These are phyloP conservation scores for Mareca penelope DNA, from an alignment of 2,797 vertebrate genomes.

Conservation along the genomic window DNA sequence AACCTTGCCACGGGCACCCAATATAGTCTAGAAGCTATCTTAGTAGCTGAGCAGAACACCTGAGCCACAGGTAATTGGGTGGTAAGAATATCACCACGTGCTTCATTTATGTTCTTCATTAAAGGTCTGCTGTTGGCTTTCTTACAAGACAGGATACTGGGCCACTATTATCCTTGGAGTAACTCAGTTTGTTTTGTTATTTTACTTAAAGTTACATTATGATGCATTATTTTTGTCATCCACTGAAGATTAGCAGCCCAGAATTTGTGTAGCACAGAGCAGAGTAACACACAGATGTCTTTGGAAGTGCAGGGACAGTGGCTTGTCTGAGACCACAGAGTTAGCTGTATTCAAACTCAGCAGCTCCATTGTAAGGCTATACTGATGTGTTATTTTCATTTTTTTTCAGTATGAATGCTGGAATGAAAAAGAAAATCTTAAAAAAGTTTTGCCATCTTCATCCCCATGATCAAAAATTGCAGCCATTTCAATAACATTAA, in stretches of 20 bases:
- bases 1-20: not conserved
- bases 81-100: not conserved
- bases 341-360: constrained; percentile 23
- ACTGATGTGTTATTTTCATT: constrained; percentile 49
- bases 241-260: not conserved
- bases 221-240: not conserved
- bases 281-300: not conserved
- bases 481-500: constrained; percentile 68
- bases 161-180: not conserved
- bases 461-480: constrained; percentile 64
- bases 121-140: not conserved
- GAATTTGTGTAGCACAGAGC: not conserved
- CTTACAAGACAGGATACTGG: not conserved
- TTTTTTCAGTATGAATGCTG: not conserved
- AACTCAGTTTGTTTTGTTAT: not conserved
- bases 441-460: constrained; percentile 55
- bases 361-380: constrained; percentile 20
- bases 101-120: not conserved
- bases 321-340: constrained; percentile 1
- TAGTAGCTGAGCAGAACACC: not conserved
- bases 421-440: not conserved
- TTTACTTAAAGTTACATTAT: not conserved
- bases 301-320: constrained; percentile 6
- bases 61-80: not conserved
- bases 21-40: not conserved